phyloP scores from a whole-genome alignment of 2,797 vertebrate species.

The Cuniculus paca region DNA sequence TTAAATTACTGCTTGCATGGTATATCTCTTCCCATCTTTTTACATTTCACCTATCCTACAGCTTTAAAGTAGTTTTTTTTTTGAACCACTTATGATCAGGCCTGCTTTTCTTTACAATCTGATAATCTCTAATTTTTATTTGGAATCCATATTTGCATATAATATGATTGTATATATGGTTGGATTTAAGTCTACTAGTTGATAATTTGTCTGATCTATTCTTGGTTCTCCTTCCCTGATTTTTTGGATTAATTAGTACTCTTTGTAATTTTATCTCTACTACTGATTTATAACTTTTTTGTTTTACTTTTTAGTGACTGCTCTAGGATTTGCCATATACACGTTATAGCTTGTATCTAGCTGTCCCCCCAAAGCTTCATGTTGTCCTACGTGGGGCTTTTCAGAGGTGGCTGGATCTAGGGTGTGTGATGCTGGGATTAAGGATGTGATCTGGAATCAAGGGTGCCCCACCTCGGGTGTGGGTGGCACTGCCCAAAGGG shows the following conservation, averaged over 20 bases:
- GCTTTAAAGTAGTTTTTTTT: conserved; percentile 21
- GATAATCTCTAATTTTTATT: conserved; percentile 43
- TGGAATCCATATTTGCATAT: not conserved
- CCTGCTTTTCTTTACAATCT: not conserved
- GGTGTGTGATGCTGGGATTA: not conserved
- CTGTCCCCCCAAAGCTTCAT: not conserved
- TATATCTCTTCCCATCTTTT: not conserved
- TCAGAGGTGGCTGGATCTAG: not conserved
- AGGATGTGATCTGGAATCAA: not conserved
- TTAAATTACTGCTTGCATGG: not conserved
- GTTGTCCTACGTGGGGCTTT: not conserved
- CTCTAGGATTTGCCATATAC: not conserved
- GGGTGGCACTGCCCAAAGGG: not conserved
- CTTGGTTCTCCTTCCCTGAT: not conserved
- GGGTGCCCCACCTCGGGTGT: not conserved
- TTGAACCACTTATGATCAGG: not conserved
- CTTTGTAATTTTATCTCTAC: not conserved
- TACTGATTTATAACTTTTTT: not conserved
- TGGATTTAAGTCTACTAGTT: not conserved
- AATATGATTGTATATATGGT: not conserved
- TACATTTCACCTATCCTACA: not conserved
- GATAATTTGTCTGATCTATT: not conserved
- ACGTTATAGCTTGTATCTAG: not conserved
- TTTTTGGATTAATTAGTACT: not conserved
- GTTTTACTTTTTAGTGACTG: not conserved